phyloP scores from a whole-genome alignment of 1,140 invertebrate genomes.

The Lerema accius region DNA sequence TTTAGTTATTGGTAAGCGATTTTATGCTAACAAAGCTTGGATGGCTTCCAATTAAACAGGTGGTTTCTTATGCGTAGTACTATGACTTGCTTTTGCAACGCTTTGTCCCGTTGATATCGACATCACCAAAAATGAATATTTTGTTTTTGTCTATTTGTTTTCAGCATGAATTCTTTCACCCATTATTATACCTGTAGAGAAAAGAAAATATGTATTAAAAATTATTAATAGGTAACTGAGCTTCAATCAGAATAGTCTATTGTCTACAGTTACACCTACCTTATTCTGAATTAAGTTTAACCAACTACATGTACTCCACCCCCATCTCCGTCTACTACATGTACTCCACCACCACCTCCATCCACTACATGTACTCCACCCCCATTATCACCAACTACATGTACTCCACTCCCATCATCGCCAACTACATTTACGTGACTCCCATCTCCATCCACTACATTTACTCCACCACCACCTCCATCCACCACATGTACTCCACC shows the following conservation, averaged over 20 bases:
- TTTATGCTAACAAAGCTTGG: conserved; percentile 28
- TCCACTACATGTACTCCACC: conserved; percentile 34
- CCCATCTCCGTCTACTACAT: conserved; percentile 27
- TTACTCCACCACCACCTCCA: conserved; percentile 4
- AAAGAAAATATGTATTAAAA: not conserved
- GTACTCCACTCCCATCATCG: conserved; percentile 18
- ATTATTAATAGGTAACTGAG: too few relatives aligned
- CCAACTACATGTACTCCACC: conserved; percentile 11
- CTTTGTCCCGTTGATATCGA: not conserved
- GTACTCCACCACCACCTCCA: conserved; percentile 8
- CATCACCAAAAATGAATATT: too few relatives aligned
- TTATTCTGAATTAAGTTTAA: too few relatives aligned
- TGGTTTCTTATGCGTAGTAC: conserved; percentile 15
- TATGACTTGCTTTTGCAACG: conserved; percentile 3
- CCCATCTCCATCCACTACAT: conserved; percentile 27
- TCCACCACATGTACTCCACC: conserved; percentile 29
- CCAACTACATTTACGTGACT: conserved; percentile 7
- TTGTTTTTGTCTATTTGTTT: too few relatives aligned
- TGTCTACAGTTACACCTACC: conserved; percentile 5
- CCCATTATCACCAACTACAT: conserved; percentile 31
- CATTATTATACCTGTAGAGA: not conserved
- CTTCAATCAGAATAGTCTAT: too few relatives aligned
- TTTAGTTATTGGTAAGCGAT: conserved; percentile 68
- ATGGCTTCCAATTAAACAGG: conserved; percentile 22
- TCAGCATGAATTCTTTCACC: not conserved